These are phyloP conservation scores for Stenodera caucasica DNA, from an alignment of 2,888 invertebrate species.

Conservation along the genomic window DNA sequence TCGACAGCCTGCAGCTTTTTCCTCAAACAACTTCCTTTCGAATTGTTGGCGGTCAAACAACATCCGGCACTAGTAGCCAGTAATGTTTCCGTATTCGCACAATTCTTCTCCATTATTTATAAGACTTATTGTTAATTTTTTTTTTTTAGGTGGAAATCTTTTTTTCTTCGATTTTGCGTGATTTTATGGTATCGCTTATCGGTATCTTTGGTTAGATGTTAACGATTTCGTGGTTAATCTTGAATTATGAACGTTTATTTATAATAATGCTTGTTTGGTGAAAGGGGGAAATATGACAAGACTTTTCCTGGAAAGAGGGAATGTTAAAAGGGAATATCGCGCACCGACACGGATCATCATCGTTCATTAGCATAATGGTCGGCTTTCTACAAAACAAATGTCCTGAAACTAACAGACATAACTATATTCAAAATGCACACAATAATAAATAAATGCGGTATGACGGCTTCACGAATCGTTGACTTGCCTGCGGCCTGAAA, in stretches of 20 bases:
- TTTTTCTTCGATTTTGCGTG: not conserved
- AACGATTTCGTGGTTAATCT: conserved; percentile 25
- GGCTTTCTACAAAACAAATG: conserved; percentile 37
- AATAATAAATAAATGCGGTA: conserved; percentile 15
- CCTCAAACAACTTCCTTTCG: conserved; percentile 17
- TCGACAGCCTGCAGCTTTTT: conserved; percentile 44
- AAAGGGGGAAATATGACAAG: conserved; percentile 39
- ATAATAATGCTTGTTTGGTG: conserved; percentile 32
- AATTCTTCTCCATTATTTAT: conserved; percentile 24
- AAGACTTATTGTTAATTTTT: conserved; percentile 16
- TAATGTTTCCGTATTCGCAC: not conserved
- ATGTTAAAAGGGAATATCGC: conserved; percentile 44
- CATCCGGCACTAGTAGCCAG: not conserved
- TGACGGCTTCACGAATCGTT: conserved; percentile 25
- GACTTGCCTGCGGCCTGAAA: conserved; percentile 1
- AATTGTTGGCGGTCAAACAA: not conserved
- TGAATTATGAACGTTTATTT: conserved; percentile 24
- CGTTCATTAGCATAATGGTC: conserved; percentile 48
- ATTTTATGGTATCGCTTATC: not conserved
- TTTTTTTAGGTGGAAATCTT: too few species aligned
- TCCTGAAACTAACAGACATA: conserved; percentile 32
- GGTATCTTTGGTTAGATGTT: not conserved
- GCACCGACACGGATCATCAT: conserved; percentile 46
- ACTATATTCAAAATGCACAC: conserved; percentile 26
- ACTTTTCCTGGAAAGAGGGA: conserved; percentile 32